These are phyloP conservation scores for Indicator maculatus DNA, from an alignment of 2,113 vertebrate genomes.

Conservation along the genomic window DNA sequence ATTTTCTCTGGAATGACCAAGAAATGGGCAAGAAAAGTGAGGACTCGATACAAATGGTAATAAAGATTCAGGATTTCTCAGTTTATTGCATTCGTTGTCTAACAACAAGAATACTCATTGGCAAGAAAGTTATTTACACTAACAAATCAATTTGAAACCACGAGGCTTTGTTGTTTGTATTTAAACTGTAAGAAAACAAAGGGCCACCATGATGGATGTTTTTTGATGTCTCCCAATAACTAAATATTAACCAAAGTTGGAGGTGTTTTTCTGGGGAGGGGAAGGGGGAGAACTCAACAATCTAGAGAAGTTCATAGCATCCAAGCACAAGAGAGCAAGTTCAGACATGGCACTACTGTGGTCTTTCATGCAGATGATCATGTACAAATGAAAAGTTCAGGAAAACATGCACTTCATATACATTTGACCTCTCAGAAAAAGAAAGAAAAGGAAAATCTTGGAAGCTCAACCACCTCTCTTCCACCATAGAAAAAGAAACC, in stretches of 20 bases:
- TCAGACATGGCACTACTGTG: conserved; percentile 70
- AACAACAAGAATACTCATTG: conserved; percentile 85
- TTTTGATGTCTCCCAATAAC: conserved; percentile 65
- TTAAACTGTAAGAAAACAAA: conserved; percentile 75
- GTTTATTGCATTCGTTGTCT: conserved; percentile 88
- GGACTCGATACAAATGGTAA: conserved; percentile 9
- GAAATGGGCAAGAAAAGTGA: neutral
- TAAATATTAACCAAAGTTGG: conserved; percentile 58
- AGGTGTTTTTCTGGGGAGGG: neutral
- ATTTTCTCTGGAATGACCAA: neutral
- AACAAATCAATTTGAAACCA: conserved; percentile 78
- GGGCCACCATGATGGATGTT: conserved; percentile 49
- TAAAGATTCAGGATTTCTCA: conserved; percentile 68
- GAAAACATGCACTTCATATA: conserved; percentile 74
- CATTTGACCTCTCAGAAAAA: conserved; percentile 52
- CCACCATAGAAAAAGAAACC: conserved; percentile 64
- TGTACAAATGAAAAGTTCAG: conserved; percentile 73
- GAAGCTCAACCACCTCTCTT: conserved; percentile 56
- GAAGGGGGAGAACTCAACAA: conserved; percentile 56
- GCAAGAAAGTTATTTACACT: conserved; percentile 85
- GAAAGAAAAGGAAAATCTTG: conserved; percentile 19
- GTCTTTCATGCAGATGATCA: conserved; percentile 83
- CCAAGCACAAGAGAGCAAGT: conserved; percentile 79
- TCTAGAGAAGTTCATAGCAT: conserved; percentile 73
- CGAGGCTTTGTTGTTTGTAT: conserved; percentile 62